Evolutionary conservation across 2,888 invertebrate species (phyloP).

Genomic region (Achlya flavicornis): DNA sequence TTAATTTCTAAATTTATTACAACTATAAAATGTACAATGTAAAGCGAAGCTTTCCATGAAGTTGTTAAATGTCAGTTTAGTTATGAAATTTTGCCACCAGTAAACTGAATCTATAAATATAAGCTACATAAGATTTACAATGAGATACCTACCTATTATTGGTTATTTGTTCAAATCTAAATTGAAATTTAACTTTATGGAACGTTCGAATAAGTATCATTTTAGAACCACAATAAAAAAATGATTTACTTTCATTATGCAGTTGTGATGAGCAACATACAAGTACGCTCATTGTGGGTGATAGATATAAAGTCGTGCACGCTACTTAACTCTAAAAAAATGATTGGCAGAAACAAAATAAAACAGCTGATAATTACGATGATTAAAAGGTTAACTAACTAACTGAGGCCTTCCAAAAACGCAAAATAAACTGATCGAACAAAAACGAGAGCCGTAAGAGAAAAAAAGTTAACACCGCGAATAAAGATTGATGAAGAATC

Average conservation of each 20-base stretch:
- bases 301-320: no score
- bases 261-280: no score
- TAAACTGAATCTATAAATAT: no score
- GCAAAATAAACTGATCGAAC: conserved; percentile 9
- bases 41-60: conserved; percentile 13
- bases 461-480: conserved; percentile 67
- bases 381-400: not conserved
- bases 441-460: conserved; percentile 29
- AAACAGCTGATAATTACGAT: not conserved
- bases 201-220: no score
- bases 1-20: conserved; percentile 46
- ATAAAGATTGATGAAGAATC: conserved; percentile 83
- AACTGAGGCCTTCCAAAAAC: not conserved
- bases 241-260: no score
- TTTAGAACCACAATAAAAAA: no score
- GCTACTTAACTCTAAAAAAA: no score
- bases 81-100: not conserved
- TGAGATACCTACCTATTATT: no score
- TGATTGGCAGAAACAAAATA: not conserved
- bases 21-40: conserved; percentile 37
- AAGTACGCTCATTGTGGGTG: no score
- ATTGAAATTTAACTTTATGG: no score
- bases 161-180: no score
- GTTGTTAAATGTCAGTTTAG: not conserved
- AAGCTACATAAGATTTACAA: no score